phyloP scores from a whole-genome alignment of 1,140 invertebrate genomes.

The Calephelis virginiensis region DNA sequence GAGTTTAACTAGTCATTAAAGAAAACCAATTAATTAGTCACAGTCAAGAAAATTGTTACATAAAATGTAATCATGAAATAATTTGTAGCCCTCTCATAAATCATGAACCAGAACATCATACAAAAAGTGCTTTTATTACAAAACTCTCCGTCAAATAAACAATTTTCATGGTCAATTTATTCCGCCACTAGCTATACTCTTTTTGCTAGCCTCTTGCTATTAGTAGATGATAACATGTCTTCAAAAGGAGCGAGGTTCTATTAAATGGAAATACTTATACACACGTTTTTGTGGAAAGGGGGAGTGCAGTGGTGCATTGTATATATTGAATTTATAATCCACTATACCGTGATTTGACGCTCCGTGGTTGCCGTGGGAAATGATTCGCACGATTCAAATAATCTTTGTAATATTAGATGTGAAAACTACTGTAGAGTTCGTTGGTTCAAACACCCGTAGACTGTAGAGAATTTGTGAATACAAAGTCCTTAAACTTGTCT shows the following conservation, averaged over 20 bases:
- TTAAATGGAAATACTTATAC: constrained; percentile 35
- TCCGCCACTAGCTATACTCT: constrained; percentile 1
- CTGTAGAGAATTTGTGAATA: neutral
- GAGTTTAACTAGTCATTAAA: too few species aligned
- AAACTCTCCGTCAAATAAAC: constrained; percentile 7
- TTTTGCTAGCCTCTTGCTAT: constrained; percentile 1
- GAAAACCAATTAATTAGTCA: too few species aligned
- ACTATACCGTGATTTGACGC: constrained; percentile 56
- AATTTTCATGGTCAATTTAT: constrained; percentile 20
- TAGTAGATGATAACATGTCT: neutral
- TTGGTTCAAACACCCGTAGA: neutral
- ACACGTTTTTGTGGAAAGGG: constrained; percentile 59
- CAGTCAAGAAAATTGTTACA: too few species aligned
- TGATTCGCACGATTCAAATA: constrained; percentile 35
- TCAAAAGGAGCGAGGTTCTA: constrained; percentile 21
- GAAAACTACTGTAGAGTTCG: neutral
- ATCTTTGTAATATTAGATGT: constrained; percentile 3
- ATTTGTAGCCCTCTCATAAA: too few species aligned
- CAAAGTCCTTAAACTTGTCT: too few species aligned
- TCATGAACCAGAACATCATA: too few species aligned
- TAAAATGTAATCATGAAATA: too few species aligned
- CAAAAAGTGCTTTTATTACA: constrained; percentile 2
- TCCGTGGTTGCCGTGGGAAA: constrained; percentile 60
- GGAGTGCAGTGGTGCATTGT: constrained; percentile 61
- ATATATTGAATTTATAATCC: constrained; percentile 65